Percentiles rank a stretch among this genome's conserved stretches.
Evolutionary conservation across 2,113 vertebrate species (phyloP).

Genomic region (Prinia subflava): DNA sequence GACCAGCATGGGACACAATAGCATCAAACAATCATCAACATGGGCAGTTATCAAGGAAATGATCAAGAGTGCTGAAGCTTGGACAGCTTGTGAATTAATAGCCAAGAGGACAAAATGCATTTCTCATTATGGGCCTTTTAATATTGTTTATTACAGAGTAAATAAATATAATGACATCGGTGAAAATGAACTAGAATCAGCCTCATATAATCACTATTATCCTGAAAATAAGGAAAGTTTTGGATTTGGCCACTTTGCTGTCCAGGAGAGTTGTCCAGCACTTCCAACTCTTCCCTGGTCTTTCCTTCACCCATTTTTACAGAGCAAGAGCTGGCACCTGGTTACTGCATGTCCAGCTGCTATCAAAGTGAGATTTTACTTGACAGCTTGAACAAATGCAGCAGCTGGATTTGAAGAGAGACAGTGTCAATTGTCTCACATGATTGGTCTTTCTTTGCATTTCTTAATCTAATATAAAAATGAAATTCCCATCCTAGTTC

Average conservation of each 20-base stretch:
- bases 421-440: neutral
- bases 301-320: neutral
- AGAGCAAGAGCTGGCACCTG: neutral
- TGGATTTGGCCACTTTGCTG: neutral
- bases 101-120: neutral
- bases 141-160: neutral
- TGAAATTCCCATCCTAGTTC: neutral
- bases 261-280: neutral
- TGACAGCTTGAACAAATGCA: neutral
- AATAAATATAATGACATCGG: neutral
- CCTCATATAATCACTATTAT: neutral
- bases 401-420: slow-evolving; percentile 26
- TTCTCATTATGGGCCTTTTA: neutral
- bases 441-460: neutral
- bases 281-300: neutral
- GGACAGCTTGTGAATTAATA: neutral
- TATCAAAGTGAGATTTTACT: neutral
- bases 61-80: rapidly evolving
- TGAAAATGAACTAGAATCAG: neutral
- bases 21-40: rapidly evolving
- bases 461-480: neutral
- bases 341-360: neutral
- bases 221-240: neutral
- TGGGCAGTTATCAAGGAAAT: neutral
- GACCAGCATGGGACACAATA: neutral